Percentiles rank a stretch among this genome's conserved stretches.
These are phyloP conservation scores for Esox lucius DNA, from an alignment of 2,797 vertebrate genomes.

Conservation along the genomic window DNA sequence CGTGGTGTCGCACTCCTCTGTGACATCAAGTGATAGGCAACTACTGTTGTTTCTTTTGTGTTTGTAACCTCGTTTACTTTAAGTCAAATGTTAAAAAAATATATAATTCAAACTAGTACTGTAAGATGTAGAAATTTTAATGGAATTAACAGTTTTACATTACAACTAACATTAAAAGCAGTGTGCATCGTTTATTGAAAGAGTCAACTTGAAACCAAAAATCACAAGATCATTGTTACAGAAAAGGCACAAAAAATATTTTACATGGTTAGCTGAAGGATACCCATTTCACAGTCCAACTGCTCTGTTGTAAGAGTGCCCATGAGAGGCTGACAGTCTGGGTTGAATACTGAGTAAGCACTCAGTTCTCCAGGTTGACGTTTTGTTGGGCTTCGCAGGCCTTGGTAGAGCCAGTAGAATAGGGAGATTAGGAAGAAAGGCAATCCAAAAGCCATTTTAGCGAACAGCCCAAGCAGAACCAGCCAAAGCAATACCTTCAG, in stretches of 20 bases:
- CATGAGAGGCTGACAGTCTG: slow-evolving; percentile 81
- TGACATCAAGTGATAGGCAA: slow-evolving; percentile 73
- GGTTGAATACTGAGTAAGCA: slow-evolving; percentile 92
- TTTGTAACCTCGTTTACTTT: not conserved
- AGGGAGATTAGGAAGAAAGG: slow-evolving; percentile 89
- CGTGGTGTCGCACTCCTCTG: slow-evolving; percentile 83
- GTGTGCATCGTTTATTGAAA: not conserved
- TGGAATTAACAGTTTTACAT: slow-evolving; percentile 1
- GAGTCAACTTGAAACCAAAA: not conserved
- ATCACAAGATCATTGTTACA: not conserved
- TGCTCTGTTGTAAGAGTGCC: slow-evolving; percentile 78
- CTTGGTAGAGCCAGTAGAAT: slow-evolving; percentile 94
- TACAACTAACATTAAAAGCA: not conserved
- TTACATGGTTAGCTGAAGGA: slow-evolving; percentile 5
- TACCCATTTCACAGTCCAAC: slow-evolving; percentile 83
- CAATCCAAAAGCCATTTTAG: slow-evolving; percentile 88
- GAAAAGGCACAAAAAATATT: not conserved
- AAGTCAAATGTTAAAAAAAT: not conserved
- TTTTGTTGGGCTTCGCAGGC: slow-evolving; percentile 79
- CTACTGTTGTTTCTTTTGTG: not conserved
- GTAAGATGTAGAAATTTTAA: not conserved
- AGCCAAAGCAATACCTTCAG: slow-evolving; percentile 90
- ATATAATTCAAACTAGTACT: not conserved
- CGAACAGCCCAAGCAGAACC: slow-evolving; percentile 88
- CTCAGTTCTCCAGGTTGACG: slow-evolving; percentile 84